Percentiles rank a stretch among this genome's conserved stretches.
Conservation (phyloP, 2,888 invertebrate genomes). For the Andrena bucephala region DNA sequence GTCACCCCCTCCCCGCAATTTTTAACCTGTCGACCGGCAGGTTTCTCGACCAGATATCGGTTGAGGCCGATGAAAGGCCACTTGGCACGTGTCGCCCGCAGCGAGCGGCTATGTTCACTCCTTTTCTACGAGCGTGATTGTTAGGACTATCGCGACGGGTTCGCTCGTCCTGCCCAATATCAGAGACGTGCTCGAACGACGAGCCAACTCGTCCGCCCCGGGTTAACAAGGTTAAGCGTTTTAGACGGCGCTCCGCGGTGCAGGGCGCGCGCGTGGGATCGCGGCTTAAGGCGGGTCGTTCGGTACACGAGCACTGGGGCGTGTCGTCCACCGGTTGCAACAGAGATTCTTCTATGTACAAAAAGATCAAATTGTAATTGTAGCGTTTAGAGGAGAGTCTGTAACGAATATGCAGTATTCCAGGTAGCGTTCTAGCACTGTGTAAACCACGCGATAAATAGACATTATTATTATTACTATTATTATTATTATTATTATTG, state of each 20-base stretch:
- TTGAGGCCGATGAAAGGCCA: background rate
- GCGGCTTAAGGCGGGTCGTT: background rate
- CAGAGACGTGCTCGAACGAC: background rate
- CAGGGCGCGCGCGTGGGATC: background rate
- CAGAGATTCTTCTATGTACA: slow-evolving; percentile 75
- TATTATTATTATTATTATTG: slow-evolving; percentile 5
- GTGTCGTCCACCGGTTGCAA: slow-evolving; percentile 44
- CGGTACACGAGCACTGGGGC: background rate
- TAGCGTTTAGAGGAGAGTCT: slow-evolving; percentile 77
- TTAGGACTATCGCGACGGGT: background rate
- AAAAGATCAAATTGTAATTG: slow-evolving; percentile 81
- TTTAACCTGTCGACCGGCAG: background rate
- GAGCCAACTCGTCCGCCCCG: background rate
- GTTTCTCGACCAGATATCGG: background rate
- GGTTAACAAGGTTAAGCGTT: background rate
- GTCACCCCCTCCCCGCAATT: no score
- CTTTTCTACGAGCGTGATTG: background rate
- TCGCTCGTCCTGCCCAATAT: background rate
- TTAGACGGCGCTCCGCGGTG: background rate
- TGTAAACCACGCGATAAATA: slow-evolving; percentile 60
- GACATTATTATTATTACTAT: slow-evolving; percentile 31
- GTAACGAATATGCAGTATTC: slow-evolving; percentile 79
- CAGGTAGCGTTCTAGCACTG: slow-evolving; percentile 74
- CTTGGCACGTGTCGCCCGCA: background rate
- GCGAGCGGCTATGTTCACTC: background rate